Base-by-base conservation (phyloP, 2,888 invertebrate genomes). In the Ormyrus thymus region DNA sequence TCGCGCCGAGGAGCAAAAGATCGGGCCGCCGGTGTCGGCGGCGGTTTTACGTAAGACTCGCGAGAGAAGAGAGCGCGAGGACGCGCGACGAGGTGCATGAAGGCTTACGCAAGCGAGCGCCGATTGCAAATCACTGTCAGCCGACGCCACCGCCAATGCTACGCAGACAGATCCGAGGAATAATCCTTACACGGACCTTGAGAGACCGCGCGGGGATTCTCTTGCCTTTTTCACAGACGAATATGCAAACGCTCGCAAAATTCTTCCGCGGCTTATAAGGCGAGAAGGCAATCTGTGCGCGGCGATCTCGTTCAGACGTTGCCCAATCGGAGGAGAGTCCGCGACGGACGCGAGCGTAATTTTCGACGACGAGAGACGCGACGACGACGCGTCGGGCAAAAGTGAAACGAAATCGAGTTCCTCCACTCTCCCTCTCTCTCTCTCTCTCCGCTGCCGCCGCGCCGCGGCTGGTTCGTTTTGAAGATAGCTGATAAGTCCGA, bases 401-500 rank as follows among this genome's bases (percentile, higher is more conserved):
- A 58, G 50, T 59, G 66, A 58, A 65, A 74, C 43, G 50, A 74
- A 74, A 74, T 70, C 75, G 66, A 71, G 74, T 79, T 79, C 74
- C 74, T 64, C 74, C 66, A 62, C 62, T 79, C 56, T 50, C 15
- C 43, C 59, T 11, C 46, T 29, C 29, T 1, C 29, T 2, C 29
- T 29, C 29, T 56, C 53, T 55, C n/a, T 61, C 15, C 6, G 45
- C 51, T 29, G 29, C 29, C 9, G 10, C 15, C 8, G 56, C 58
- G 46, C 61, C 56, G 66, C 64, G 73, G 70, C 70, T 74, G 65
- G 69, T 56, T 76, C 59, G 66, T 29, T 66, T 48, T 50, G 50
- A 72, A 81, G 80, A 79, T 81, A 82, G 82, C 80, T 78, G 82
- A 83, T 83, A 83, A 82, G 78, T 29, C 29, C 74, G 68, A 48